A percentile compares a stretch with the other conserved stretches of the same genome.
phyloP scores from a whole-genome alignment of 2,888 invertebrate species.

The Calephelis perditalis region DNA sequence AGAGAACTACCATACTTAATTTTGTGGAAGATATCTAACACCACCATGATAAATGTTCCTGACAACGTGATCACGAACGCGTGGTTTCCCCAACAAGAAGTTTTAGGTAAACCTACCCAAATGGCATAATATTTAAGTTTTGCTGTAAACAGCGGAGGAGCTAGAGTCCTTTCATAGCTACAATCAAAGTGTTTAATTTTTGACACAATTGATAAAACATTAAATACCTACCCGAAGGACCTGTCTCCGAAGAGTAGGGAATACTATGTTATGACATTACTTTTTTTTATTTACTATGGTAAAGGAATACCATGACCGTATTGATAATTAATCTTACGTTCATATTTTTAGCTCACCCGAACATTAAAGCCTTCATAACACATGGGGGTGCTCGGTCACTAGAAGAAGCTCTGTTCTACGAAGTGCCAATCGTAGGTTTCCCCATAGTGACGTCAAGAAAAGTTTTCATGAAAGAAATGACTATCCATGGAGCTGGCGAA shows the following conservation, averaged over 20 bases:
- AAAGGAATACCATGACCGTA: no score
- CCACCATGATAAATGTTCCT: constrained; percentile 54
- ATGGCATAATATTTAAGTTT: constrained; percentile 8
- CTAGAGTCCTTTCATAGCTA: no score
- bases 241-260: no score
- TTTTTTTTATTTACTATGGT: no score
- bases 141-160: background rate
- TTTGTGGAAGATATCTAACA: constrained; percentile 73
- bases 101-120: constrained; percentile 55
- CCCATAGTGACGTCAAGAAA: constrained; percentile 54
- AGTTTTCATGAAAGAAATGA: constrained; percentile 56
- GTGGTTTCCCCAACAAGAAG: constrained; percentile 78
- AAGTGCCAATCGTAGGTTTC: constrained; percentile 61
- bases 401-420: constrained; percentile 65
- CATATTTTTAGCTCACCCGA: constrained; percentile 54
- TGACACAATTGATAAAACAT: no score
- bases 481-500: constrained; percentile 55
- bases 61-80: constrained; percentile 59
- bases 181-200: no score
- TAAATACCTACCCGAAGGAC: no score
- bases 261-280: no score
- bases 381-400: constrained; percentile 65
- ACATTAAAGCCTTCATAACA: constrained; percentile 62
- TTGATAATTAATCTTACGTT: background rate
- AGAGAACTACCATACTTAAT: constrained; percentile 66